Conservation (phyloP, 2,888 invertebrate genomes). For the Gastracanthus pulcherrimus region DNA sequence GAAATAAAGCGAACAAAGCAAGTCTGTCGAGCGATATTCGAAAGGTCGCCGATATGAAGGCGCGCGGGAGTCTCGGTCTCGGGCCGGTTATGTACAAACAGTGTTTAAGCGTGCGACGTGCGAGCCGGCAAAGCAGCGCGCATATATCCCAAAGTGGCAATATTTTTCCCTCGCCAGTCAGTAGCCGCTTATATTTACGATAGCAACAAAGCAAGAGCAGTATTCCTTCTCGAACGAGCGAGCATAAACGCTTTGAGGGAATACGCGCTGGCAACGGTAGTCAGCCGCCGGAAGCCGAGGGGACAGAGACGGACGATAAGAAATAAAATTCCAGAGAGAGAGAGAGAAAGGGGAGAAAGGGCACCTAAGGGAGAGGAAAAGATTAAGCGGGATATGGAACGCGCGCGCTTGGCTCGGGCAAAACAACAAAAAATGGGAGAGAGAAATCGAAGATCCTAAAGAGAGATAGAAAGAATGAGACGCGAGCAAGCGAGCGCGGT, state of each 20-base stretch:
- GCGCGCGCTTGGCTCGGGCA: background rate
- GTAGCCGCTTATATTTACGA: constrained; percentile 39
- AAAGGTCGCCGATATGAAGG: too few species aligned
- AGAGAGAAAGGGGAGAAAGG: constrained; percentile 19
- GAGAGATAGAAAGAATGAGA: background rate
- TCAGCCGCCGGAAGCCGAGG: background rate
- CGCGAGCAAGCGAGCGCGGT: background rate
- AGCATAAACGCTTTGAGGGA: constrained; percentile 29
- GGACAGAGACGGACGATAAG: constrained; percentile 11
- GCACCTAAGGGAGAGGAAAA: constrained; percentile 26
- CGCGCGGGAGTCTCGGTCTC: too few species aligned
- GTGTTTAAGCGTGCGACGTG: too few species aligned
- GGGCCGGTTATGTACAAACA: too few species aligned
- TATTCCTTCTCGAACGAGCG: constrained; percentile 29
- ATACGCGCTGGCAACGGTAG: background rate
- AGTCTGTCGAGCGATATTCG: too few species aligned
- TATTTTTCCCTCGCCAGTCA: constrained; percentile 36
- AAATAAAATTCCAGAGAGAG: constrained; percentile 25
- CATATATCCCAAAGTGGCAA: constrained; percentile 15
- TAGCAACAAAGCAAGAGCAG: constrained; percentile 22
- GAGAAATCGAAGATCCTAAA: constrained; percentile 31
- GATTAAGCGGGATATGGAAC: constrained; percentile 29
- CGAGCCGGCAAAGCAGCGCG: too few species aligned
- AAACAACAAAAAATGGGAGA: background rate
- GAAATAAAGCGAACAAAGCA: background rate